Conservation (phyloP, 2,797 vertebrate species). For the Philypnodon macrostomus region DNA sequence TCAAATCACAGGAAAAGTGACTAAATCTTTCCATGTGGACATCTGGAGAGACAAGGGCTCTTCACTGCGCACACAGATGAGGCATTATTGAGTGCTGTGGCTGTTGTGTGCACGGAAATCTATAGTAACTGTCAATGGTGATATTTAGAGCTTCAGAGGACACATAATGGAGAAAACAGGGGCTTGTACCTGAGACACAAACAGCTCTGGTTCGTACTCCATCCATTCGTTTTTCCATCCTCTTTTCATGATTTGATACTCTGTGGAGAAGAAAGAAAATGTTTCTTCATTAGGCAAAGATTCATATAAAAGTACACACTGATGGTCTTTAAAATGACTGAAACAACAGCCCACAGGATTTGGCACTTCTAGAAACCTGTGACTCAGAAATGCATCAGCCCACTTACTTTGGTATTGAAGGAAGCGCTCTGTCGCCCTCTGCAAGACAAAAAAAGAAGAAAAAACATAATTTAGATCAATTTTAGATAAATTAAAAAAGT, state of each 20-base stretch:
- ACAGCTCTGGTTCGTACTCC: slow-evolving; percentile 87
- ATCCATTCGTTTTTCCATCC: slow-evolving; percentile 78
- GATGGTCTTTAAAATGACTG: neutral
- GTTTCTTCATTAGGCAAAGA: too few species aligned
- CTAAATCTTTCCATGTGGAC: slow-evolving; percentile 64
- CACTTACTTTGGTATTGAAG: slow-evolving; percentile 97
- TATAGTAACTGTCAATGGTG: slow-evolving; percentile 50
- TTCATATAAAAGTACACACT: too few species aligned
- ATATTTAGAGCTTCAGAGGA: slow-evolving; percentile 41
- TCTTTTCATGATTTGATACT: slow-evolving; percentile 93
- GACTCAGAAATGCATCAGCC: neutral
- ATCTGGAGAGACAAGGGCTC: slow-evolving; percentile 70
- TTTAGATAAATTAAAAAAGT: too few species aligned
- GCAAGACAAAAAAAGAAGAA: slow-evolving; percentile 48
- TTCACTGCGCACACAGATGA: slow-evolving; percentile 63
- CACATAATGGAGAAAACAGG: slow-evolving; percentile 5
- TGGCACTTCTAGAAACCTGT: neutral
- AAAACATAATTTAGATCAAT: slow-evolving; percentile 1
- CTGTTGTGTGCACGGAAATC: slow-evolving; percentile 29
- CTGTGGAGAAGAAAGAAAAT: slow-evolving; percentile 71
- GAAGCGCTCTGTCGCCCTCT: slow-evolving; percentile 97
- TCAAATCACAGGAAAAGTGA: slow-evolving; percentile 53
- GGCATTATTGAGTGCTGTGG: slow-evolving; percentile 53
- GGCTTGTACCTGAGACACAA: slow-evolving; percentile 89
- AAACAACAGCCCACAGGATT: neutral